Evolutionary conservation across 2,113 vertebrate species (phyloP).

Genomic region (Colaptes auratus): DNA sequence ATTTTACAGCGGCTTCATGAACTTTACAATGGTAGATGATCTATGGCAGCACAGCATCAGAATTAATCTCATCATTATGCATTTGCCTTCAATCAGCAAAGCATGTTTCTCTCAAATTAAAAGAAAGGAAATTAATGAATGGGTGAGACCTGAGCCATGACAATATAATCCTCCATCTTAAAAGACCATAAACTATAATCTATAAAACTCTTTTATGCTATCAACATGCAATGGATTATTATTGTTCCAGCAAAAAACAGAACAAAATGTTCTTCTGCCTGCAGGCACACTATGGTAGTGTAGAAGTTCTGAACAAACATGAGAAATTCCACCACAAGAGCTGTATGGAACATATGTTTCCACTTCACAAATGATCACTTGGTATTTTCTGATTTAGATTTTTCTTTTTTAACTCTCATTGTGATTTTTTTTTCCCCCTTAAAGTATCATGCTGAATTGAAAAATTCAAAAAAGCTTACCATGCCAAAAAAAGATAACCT

Average conservation of each 20-base stretch:
- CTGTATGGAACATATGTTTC: conserved; percentile 20
- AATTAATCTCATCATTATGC: neutral
- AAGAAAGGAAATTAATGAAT: neutral
- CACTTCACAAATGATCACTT: neutral
- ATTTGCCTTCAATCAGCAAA: conserved; percentile 9
- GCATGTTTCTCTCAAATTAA: neutral
- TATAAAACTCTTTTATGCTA: neutral
- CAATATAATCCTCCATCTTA: neutral
- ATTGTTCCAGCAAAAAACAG: neutral
- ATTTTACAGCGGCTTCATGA: neutral
- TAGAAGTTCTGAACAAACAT: neutral
- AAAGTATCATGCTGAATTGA: neutral
- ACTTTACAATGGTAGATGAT: neutral
- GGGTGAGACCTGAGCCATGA: neutral
- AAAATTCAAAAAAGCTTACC: neutral
- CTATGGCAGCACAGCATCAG: neutral
- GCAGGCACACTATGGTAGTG: neutral
- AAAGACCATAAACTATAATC: neutral
- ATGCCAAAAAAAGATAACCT: neutral
- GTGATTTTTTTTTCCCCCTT: neutral
- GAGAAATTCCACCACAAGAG: conserved; percentile 8
- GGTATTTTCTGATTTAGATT: accelerated
- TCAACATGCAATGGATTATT: neutral
- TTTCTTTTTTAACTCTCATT: neutral
- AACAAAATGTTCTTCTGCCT: neutral